Percentiles rank a stretch among this genome's conserved stretches.
Conservation (phyloP, 2,888 invertebrate genomes). For the Tineola bisselliella region DNA sequence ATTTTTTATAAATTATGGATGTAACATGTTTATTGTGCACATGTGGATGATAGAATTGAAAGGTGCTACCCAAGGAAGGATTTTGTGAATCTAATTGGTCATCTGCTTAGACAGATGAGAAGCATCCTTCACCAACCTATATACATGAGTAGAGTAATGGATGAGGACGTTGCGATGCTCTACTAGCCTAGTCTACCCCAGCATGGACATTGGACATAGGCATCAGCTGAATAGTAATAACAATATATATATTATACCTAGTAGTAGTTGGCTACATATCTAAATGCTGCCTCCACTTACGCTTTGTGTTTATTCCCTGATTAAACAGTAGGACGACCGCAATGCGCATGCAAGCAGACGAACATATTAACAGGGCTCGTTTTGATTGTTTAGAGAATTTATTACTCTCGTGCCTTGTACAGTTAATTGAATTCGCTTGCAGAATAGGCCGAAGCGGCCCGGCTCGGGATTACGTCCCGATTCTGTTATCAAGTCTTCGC, state of each 20-base stretch:
- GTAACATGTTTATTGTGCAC: too few species aligned
- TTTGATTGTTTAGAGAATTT: constrained; percentile 69
- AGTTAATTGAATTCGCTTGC: constrained; percentile 67
- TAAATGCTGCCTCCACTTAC: not conserved
- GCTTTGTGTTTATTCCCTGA: constrained; percentile 53
- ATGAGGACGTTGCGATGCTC: too few species aligned
- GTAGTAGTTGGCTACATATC: not conserved
- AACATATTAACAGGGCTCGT: constrained; percentile 66
- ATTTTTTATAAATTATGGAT: too few species aligned
- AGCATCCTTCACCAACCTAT: too few species aligned
- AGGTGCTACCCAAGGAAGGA: too few species aligned
- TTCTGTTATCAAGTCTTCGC: constrained; percentile 52
- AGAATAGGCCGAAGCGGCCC: constrained; percentile 45
- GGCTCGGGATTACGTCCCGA: constrained; percentile 45
- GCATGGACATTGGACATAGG: too few species aligned
- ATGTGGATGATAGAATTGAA: too few species aligned
- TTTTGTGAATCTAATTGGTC: too few species aligned
- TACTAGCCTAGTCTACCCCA: too few species aligned
- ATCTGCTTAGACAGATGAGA: too few species aligned
- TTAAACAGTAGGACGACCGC: constrained; percentile 61
- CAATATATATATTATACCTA: not conserved
- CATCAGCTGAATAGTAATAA: too few species aligned
- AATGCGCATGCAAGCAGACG: constrained; percentile 64
- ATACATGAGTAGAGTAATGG: too few species aligned
- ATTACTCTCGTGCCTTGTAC: constrained; percentile 65